Evolutionary conservation across 2,888 invertebrate species (phyloP).

Genomic region (Parnassius orleans): DNA sequence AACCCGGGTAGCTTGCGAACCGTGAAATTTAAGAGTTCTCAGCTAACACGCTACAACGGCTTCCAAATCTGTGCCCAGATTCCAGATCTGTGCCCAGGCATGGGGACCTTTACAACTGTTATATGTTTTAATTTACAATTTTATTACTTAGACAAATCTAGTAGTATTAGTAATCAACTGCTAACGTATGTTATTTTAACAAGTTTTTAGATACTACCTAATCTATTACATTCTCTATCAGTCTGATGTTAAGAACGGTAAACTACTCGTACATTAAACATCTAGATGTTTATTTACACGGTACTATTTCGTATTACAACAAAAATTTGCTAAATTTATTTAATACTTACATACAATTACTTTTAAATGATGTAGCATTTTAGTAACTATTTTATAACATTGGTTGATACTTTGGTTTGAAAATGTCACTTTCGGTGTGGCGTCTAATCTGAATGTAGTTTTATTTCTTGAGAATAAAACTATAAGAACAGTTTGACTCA

Average conservation of each 20-base stretch:
- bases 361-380: not conserved
- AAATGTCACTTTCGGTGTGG: constrained; percentile 5
- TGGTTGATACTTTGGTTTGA: constrained; percentile 11
- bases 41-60: too few species aligned
- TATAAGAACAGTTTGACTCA: too few species aligned
- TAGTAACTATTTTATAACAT: not conserved
- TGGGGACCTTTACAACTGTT: too few species aligned
- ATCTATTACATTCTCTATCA: constrained; percentile 62
- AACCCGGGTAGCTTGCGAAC: too few species aligned
- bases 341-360: not conserved
- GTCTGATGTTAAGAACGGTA: constrained; percentile 68
- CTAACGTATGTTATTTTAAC: not conserved
- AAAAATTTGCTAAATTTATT: not conserved
- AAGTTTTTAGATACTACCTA: constrained; percentile 21
- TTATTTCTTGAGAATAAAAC: too few species aligned
- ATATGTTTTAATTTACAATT: too few species aligned
- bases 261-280: constrained; percentile 11
- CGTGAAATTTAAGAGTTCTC: too few species aligned
- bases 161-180: too few species aligned
- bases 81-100: not conserved
- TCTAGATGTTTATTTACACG: constrained; percentile 21
- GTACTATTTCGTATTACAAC: not conserved
- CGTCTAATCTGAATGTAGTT: too few species aligned
- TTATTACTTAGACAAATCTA: too few species aligned
- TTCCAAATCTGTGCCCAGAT: too few species aligned